A percentile compares a stretch with the other conserved stretches of the same genome.
phyloP scores from a whole-genome alignment of 2,888 invertebrate species.

The Eretmocerus hayati region DNA sequence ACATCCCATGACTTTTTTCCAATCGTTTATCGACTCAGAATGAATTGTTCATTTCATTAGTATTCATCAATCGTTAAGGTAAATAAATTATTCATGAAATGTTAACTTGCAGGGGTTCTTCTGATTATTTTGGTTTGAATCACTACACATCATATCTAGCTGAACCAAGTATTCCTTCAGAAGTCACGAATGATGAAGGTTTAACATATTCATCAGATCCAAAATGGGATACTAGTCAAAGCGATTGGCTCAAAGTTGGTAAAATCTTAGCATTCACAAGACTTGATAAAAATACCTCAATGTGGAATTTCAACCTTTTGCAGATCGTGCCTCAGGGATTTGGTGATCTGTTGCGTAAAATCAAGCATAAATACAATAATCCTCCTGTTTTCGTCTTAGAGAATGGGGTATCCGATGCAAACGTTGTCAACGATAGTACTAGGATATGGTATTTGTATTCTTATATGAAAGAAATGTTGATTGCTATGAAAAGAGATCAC shows the following conservation, averaged over 20 bases:
- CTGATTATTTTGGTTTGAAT: slow-evolving; percentile 38
- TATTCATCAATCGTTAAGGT: neutral
- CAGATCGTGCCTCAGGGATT: slow-evolving; percentile 46
- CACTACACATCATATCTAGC: slow-evolving; percentile 32
- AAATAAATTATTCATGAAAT: neutral
- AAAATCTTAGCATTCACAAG: neutral
- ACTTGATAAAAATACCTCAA: neutral
- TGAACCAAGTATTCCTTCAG: slow-evolving; percentile 12
- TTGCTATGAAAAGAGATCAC: slow-evolving; percentile 47
- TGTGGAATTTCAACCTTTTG: neutral
- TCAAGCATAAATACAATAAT: slow-evolving; percentile 42
- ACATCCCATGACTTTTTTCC: no score
- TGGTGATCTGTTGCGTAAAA: slow-evolving; percentile 39
- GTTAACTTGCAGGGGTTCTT: slow-evolving; percentile 28
- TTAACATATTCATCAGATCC: neutral
- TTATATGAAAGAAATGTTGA: slow-evolving; percentile 48
- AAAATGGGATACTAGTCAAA: neutral
- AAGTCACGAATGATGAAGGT: neutral
- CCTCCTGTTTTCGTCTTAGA: slow-evolving; percentile 43
- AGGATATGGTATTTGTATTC: slow-evolving; percentile 37
- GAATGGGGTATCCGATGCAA: slow-evolving; percentile 40
- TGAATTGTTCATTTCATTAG: neutral
- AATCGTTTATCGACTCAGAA: no score
- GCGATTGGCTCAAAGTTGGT: slow-evolving; percentile 10
- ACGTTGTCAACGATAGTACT: slow-evolving; percentile 28